Evolutionary conservation across 2,888 invertebrate genomes (phyloP), one percentile per base, ranked within the genome.

Genomic region (Cyclophora albipunctata): DNA sequence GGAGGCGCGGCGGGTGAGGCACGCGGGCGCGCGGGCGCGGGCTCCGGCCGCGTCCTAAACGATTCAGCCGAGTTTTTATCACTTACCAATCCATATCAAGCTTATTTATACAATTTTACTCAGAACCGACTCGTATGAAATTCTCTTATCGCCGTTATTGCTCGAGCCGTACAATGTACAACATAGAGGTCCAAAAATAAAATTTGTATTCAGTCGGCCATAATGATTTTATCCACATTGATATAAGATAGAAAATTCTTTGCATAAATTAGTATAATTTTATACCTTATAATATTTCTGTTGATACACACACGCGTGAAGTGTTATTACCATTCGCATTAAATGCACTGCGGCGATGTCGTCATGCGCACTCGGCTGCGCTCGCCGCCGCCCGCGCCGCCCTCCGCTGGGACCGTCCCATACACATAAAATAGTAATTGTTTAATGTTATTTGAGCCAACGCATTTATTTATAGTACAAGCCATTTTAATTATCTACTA

Each of bases 11-110:
- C 79, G 80, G 74, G 79, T 59, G 73, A 66, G 69, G 20, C 20
- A 20, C 74, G 65, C 64, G 74, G 68, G 75, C 76, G 82, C 79
- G 75, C 78, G 20, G 20, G 20, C 80, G 43, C 75, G 75, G 71
- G 67, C 74, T 69, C 69, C 71, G 65, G 33, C 52, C 46, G 48
- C 53, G 48, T 74, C 78, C 79, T 81, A 84, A 84, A 81, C 80
- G 81, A 81, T 79, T 72, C 81, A 73, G 67, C 74, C 73, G 71
- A 79, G 75, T 84, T 86, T 86, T 86, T 86, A 82, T 80, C 82
- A 78, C 78, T 71, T 69, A 76, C 81, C 77, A 77, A 82, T 76
- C 84, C 82, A 79, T 82, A 85, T 82, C 73, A 59, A 77, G 79
- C 68, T 72, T 76, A 75, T 76, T 78, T 78, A 81, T 81, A 75